Base-by-base conservation (phyloP, 2,888 invertebrate species). In the Uloborus plumipes region DNA sequence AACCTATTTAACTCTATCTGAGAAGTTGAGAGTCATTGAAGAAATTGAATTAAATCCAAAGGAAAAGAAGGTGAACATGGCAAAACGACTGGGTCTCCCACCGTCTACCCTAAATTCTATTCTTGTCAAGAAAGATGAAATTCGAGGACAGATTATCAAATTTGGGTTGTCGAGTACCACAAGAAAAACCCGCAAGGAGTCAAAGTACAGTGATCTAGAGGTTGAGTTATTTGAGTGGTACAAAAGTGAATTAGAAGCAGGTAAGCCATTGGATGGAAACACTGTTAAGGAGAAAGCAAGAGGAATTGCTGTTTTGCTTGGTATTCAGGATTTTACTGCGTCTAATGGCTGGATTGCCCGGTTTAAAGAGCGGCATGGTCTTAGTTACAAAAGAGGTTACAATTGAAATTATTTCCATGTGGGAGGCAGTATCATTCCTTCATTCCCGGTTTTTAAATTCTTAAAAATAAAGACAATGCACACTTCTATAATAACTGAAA, bases 331-430 rank as follows among this genome's bases (percentile, higher is more conserved):
- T 39, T 64, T 64, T 39, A 9, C 31, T n/a, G 64, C 64, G 2
- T 64, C 64, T 15, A 65, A 65, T 20, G 49, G 65, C 2, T 65
- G 65, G 65, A 49, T 65, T 20, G 20, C 65, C 9, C 47, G 64
- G 3, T 64, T 64, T 18, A 64, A 64, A 65, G 20, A 26, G 20
- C 49, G 49, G 6, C 49, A 64, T 65, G 65, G 65, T 18, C 49
- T 49, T 1, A 49, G n/a, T 20, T 55, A 18, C 55, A 55, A 55
- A 55, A 55, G 20, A 55, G 39, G 39, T 39, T 39, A 39, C 39
- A 39, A 11, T 39, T 39, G n/a, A 39, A 39, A 39, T 11, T 7
- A 39, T 39, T 39, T 39, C 9, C 39, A 4, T 39, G 39, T 39
- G 39, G 9, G 4, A 26, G 26, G 26, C 4, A 26, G 26, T 26